Evolutionary conservation across 2,113 vertebrate genomes (phyloP), one percentile per base, ranked within the genome.

Genomic region (Eulacestoma nigropectus): DNA sequence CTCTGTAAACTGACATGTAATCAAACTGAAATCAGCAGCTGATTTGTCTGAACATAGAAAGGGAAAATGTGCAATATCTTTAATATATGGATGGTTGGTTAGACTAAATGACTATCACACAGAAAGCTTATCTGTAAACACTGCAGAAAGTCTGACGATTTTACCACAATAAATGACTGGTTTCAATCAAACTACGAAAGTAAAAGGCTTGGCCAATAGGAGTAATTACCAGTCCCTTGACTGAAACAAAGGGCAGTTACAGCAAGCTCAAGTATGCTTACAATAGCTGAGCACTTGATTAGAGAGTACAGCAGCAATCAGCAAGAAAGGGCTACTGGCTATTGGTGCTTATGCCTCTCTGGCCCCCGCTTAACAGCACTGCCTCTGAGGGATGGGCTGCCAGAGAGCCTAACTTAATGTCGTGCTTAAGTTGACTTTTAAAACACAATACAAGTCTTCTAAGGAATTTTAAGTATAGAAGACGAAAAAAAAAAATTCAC

Each of bases 91-190:
- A 92, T 96, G 95, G 90, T 57, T 95, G 96, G 39, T 62, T 96
- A 91, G 95, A 95, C 89, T 95, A 97, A 97, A 97, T 94, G 95
- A 89, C 96, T 96, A 84, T 75, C 41, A 27, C 96, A 92, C 68
- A 95, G 94, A 97, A 98, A 97, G 87, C 95, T 97, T 96, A 97
- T 96, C 96, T 97, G 94, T 97, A 98, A 98, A 98, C 95, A 97
- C 93, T 95, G 93, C 88, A 96, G 84, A 94, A 95, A 97, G 87
- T 78, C 89, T 96, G 80, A 95, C 2, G 6, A 93, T 97, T 97
- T 96, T 95, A 94, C 88, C 79, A 92, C 97, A 97, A 96, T 96
- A 98, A 97, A 98, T 97, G 94, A 90, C 89, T 96, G 94, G 97
- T 97, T 97, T 97, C 97, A 98, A 96, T 97, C 97, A 98, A 97